Evolutionary conservation across 2,888 invertebrate genomes (phyloP), one percentile per base, ranked within the genome.

Genomic region (Crematogaster levior): DNA sequence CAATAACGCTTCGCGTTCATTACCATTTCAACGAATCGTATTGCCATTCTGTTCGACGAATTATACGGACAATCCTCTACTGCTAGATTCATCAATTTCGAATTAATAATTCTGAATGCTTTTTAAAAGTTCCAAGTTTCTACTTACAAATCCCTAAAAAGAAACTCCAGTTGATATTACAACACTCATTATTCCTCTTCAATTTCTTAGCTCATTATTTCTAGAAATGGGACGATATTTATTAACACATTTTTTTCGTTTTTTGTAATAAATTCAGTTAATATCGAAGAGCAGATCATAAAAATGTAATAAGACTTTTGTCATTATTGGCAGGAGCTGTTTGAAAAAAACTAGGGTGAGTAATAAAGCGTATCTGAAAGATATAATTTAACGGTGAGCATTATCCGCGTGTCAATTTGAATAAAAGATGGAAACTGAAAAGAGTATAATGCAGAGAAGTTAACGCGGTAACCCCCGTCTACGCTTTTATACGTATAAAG

Each of bases 401-500:
- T 75, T 75, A 68, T 68, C 56, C 56, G 56, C 68, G 34, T 56
- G 46, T 79, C 56, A 68, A 43, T 21, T 68, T 30, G 68, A 79
- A 79, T 79, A 68, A 79, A 58, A 18, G 77, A 18, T n/a, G 43
- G 56, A 77, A 56, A 66, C 66, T 66, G 77, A 43, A 68, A 48
- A 48, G n/a, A n/a, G 61, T 24, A 68, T 68, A 77, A 77, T 34
- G 77, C 51, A 24, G 66, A 43, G 12, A 68, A 79, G 68, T 68
- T 79, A 68, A 79, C 74, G 74, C 74, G 48, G 46, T 34, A 30
- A 43, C 30, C 72, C 68, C 48, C 63, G 75, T 46, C 68, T 70
- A 53, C 70, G 82, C 72, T 75, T 84, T 75, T 82, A 75, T 75
- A 40, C 68, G 70, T 70, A 46, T 68, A 61, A 53, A 68, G 72